Conservation (phyloP, 2,888 invertebrate genomes). For the Lepas anatifera region DNA sequence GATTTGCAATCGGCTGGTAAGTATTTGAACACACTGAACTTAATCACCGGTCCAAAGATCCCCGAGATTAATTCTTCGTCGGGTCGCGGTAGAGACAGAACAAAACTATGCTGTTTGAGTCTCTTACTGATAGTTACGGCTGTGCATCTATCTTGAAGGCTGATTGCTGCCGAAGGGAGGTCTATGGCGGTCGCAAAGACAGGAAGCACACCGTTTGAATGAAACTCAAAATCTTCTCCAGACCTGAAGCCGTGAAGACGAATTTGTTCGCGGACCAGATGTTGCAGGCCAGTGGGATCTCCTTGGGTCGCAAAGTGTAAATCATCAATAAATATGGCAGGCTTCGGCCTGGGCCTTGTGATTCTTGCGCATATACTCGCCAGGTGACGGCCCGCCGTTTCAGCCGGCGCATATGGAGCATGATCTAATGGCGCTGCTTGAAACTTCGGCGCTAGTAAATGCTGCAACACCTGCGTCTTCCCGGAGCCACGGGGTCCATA, state of each 20-base stretch:
- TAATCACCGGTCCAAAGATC: not conserved
- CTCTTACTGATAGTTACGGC: not conserved
- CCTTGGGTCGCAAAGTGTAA: not conserved
- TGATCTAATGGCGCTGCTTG: not conserved
- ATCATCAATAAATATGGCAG: not conserved
- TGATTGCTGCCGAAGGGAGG: not conserved
- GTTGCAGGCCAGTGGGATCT: not conserved
- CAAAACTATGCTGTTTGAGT: not conserved
- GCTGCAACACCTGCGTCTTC: not conserved
- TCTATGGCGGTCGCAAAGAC: not conserved
- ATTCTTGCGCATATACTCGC: not conserved
- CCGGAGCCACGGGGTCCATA: not conserved
- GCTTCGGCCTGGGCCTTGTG: not conserved
- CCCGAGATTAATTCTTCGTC: not conserved
- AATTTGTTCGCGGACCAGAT: not conserved
- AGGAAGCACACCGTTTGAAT: not conserved
- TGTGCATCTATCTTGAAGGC: not conserved
- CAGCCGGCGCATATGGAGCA: not conserved
- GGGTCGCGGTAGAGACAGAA: not conserved
- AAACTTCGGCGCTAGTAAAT: not conserved
- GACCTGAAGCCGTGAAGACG: not conserved
- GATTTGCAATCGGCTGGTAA: not conserved
- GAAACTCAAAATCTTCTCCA: not conserved
- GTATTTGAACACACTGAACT: not conserved
- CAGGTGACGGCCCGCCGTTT: not conserved